phyloP scores from a whole-genome alignment of 2,113 vertebrate species.

The Pituophis catenifer region DNA sequence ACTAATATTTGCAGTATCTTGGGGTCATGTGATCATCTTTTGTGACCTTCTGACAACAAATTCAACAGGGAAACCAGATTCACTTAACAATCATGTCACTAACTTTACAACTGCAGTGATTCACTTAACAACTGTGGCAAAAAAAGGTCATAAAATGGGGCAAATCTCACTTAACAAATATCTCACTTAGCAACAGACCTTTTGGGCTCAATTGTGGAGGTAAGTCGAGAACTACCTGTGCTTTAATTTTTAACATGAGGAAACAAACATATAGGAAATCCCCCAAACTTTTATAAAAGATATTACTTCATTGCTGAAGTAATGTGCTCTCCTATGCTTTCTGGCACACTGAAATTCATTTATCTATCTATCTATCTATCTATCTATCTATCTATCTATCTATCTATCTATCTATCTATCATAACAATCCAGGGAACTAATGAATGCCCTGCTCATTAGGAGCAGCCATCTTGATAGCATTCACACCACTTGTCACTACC shows the following conservation, averaged over 20 bases:
- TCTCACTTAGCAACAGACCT: background rate
- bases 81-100: background rate
- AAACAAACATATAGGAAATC: background rate
- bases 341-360: background rate
- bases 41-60: background rate
- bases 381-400: background rate
- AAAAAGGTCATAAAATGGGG: background rate
- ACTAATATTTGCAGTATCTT: background rate
- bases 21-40: background rate
- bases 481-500: background rate
- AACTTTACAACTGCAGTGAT: background rate
- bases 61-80: background rate
- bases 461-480: background rate
- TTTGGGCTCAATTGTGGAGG: background rate
- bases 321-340: background rate
- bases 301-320: background rate
- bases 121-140: background rate
- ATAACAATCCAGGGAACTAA: background rate
- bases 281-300: background rate
- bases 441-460: background rate
- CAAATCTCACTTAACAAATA: background rate
- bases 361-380: background rate
- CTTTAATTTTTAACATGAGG: background rate
- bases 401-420: background rate
- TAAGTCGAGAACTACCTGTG: background rate